Base-by-base conservation (phyloP, 2,113 vertebrate genomes). In the Oophaga pumilio region DNA sequence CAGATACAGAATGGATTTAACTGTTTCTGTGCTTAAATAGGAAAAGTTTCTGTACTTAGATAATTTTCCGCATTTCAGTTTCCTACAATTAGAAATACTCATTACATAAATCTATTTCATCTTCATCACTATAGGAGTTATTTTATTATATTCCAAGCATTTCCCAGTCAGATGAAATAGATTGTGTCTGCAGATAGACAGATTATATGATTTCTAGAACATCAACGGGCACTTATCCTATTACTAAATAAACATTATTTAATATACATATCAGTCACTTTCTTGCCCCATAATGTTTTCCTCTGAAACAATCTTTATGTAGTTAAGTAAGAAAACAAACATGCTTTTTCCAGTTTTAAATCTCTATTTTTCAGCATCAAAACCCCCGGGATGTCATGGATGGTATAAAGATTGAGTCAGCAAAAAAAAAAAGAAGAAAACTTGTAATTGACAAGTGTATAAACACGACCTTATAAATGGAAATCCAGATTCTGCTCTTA, bases 371-470 rank as follows among this genome's bases (percentile, higher is more conserved):
- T 68, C 20, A 57, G 49, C 20, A 68, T 60, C 14, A 74, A 83
- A 76, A 24, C 53, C 80, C 80, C 66, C 6, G 80, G 68, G 80
- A 62, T 62, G 49, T 53, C 26, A 62, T 57, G 50, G 76, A 87
- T 81, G 89, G 88, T 90, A 1, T 91, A 85, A 52, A 80, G 87
- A 89, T 91, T 91, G 86, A 50, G 90, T 90, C 91, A 91, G 87
- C 86, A 69, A 89, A 90, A 90, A 91, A 91, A 92, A 91, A 24
- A 71, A 73, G 18, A 89, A 91, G 91, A 89, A 92, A 91, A 89
- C 91, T 89, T 89, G 90, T 90, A 90, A 89, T 90, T 92, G 93
- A 89, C 92, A 89, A 91, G 91, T 85, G 88, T 91, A 92, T 92
- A 93, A 91, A 85, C 0, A 13, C 4, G 89, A 87, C 76, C 89